Base-by-base conservation (phyloP, 2,113 vertebrate genomes). In the Tretioscincus oriximinensis region DNA sequence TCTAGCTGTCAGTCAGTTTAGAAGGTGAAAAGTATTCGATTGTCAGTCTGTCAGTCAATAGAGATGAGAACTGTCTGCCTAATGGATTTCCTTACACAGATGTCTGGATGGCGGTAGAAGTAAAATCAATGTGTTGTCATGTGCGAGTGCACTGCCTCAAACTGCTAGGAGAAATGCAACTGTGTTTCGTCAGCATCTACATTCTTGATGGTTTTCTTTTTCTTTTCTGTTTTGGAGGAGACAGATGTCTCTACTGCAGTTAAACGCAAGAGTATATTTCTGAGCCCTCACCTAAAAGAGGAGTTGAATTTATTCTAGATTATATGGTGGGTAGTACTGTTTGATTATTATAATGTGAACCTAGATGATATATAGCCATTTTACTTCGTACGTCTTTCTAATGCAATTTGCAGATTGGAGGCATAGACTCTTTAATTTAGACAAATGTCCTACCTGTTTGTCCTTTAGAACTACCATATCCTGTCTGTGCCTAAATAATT, bases 101-200 rank as follows among this genome's bases (percentile, higher is more conserved):
- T 94, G 96, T 96, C 96, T 97, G 96, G 96, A 95, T 96, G 94
- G 96, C 94, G 96, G 95, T 94, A 94, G 97, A 98, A 97, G 97
- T 96, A 96, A 97, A 98, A 99, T 99, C 98, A 96, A 98, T 98
- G 97, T 96, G 96, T 97, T 98, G 97, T 98, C 97, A 97, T 98
- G 97, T 96, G 97, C 91, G 90, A 96, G 96, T 96, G 87, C 92
- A 88, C 93, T 91, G 96, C 95, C 96, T 96, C 96, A 96, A 96
- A 95, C 96, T 95, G 96, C 95, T 95, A 96, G 96, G 95, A 96
- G 96, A 93, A 96, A 92, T 94, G 95, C 95, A 95, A 94, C 95
- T 94, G 91, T 94, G 91, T 95, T 96, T 95, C 93, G 93, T 93
- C 93, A 93, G 94, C 24, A 66, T 96, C 96, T 96, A 84, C 95